These are phyloP conservation scores for Aethes cnicana DNA, from an alignment of 2,888 invertebrate species.

Conservation along the genomic window DNA sequence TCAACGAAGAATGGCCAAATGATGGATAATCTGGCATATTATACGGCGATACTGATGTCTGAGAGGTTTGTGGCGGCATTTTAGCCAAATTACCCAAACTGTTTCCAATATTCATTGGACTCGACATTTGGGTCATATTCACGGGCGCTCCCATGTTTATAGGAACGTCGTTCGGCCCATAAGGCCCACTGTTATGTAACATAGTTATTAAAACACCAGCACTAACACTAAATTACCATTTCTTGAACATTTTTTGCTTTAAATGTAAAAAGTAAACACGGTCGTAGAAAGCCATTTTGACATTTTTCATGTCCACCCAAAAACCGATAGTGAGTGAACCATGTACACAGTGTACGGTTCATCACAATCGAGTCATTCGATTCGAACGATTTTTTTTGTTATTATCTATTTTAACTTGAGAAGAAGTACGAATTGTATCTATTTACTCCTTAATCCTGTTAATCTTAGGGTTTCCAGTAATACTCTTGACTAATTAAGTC, in stretches of 20 bases:
- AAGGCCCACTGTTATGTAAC: slow-evolving; percentile 70
- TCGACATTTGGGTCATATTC: slow-evolving; percentile 53
- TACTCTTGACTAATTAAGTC: too few relatives aligned
- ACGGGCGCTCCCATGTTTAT: slow-evolving; percentile 57
- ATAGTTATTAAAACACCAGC: slow-evolving; percentile 44
- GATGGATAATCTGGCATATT: slow-evolving; percentile 52
- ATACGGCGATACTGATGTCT: slow-evolving; percentile 46
- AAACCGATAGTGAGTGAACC: slow-evolving; percentile 29
- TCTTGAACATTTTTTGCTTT: slow-evolving; percentile 32
- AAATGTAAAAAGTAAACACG: slow-evolving; percentile 54
- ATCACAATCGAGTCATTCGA: not conserved
- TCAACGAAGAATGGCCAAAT: slow-evolving; percentile 48
- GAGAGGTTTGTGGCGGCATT: slow-evolving; percentile 50
- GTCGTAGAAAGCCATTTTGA: slow-evolving; percentile 65
- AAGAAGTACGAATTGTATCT: not conserved
- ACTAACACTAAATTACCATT: slow-evolving; percentile 30
- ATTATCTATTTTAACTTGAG: not conserved
- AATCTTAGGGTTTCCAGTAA: too few relatives aligned
- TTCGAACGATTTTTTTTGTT: not conserved
- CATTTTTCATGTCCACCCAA: slow-evolving; percentile 43
- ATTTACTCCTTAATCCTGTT: too few relatives aligned
- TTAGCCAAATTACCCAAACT: slow-evolving; percentile 60
- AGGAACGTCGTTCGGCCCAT: slow-evolving; percentile 61
- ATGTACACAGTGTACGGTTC: slow-evolving; percentile 2
- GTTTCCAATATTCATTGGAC: slow-evolving; percentile 52